Evolutionary conservation across 2,113 vertebrate genomes (phyloP), one percentile per base, ranked within the genome.

Genomic region (Pagrus major): DNA sequence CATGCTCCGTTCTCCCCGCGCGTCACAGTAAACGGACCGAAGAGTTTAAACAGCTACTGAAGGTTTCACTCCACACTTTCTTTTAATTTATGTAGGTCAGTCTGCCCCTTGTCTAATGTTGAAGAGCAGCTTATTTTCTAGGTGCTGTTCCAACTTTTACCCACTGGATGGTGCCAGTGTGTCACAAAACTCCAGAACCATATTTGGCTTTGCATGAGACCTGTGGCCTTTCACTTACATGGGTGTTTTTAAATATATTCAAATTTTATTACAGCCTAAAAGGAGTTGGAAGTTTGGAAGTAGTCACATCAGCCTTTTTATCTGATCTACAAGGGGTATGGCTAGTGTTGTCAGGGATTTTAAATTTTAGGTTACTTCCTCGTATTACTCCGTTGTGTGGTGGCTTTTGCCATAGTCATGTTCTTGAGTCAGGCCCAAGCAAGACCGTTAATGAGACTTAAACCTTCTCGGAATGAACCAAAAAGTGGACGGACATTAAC

Each of bases 151-250:
- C 80, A 55, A 39, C 20, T 33, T 54, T 64, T 42, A 60, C 46
- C 67, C 87, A 91, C 88, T 85, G 25, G 85, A 76, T 88, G 89
- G 89, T 54, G 39, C 78, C 80, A 65, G 73, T 73, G 71, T 47
- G 55, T 83, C 81, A 54, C 44, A 81, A 69, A 63, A 73, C 55
- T 52, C 49, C 46, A 71, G 20, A 83, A 66, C 35, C 20, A 25
- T 47, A 54, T 56, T 76, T 70, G 81, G 69, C 66, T 89, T 75
- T 55, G 67, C 79, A 74, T 66, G 15, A 84, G 74, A 76, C 79
- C 56, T 76, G 72, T 76, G 54, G 76, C 83, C 73, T 83, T 87
- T 73, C 23, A 41, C 68, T 37, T 73, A 55, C 76, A 77, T 58
- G 35, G 23, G 64, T 81, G 67, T 85, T 89, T 89, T 85, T 81